Evolutionary conservation across 2,888 invertebrate genomes (phyloP).

Genomic region (Patella pellucida): DNA sequence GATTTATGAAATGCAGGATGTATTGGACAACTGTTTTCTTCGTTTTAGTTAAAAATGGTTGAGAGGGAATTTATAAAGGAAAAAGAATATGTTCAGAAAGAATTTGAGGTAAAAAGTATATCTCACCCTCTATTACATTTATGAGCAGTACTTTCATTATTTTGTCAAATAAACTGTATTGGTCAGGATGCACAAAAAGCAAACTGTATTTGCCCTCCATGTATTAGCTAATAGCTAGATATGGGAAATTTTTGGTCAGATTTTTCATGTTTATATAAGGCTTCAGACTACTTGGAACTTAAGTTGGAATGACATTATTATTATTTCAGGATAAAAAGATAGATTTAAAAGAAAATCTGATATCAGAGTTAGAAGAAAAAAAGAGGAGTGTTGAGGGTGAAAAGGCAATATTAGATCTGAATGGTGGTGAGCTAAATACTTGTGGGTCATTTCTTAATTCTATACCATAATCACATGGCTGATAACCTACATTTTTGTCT

Average conservation of each 20-base stretch:
- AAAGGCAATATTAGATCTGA: slow-evolving; percentile 88
- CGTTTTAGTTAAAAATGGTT: slow-evolving; percentile 82
- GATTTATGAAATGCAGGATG: no score
- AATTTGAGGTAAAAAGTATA: slow-evolving; percentile 79
- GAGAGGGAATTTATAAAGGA: slow-evolving; percentile 90
- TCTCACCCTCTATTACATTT: no score
- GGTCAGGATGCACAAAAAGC: no score
- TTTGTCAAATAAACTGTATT: no score
- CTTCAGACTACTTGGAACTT: no score
- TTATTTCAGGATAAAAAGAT: slow-evolving; percentile 83
- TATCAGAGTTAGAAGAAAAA: slow-evolving; percentile 94
- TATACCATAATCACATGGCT: no score
- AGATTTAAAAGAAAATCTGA: slow-evolving; percentile 88
- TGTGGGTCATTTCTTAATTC: no score
- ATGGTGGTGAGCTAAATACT: slow-evolving; percentile 75
- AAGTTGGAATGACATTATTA: background rate
- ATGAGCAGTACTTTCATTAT: no score
- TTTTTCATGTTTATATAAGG: background rate
- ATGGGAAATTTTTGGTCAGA: background rate
- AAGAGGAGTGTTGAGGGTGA: slow-evolving; percentile 90
- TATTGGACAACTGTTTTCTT: background rate
- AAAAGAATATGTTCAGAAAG: slow-evolving; percentile 89
- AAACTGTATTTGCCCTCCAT: no score
- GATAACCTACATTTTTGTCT: no score
- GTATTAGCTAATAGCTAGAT: background rate